Percentiles rank a stretch among this genome's conserved stretches.
phyloP scores from a whole-genome alignment of 1,140 invertebrate species.

The Drosophila grimshawi region DNA sequence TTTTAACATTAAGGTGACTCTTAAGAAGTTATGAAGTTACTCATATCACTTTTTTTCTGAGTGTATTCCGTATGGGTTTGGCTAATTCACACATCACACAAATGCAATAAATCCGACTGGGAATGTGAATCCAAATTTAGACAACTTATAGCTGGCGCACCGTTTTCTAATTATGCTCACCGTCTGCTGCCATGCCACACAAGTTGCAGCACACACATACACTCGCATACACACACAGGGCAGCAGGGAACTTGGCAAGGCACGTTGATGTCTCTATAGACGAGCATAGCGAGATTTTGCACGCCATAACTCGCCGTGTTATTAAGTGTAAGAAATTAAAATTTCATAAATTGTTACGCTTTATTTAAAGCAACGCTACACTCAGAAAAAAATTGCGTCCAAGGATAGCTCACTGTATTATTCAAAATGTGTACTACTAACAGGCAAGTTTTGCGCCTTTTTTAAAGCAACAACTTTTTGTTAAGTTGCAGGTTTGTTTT shows the following conservation, averaged over 20 bases:
- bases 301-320: conserved; percentile 74
- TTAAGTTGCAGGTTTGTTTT: too few species aligned
- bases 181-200: conserved; percentile 60
- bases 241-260: conserved; percentile 37
- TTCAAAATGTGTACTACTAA: too few species aligned
- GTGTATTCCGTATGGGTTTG: too few species aligned
- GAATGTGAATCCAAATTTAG: conserved; percentile 30
- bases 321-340: conserved; percentile 81
- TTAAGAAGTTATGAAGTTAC: too few species aligned
- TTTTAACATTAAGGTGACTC: too few species aligned
- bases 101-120: conserved; percentile 31
- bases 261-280: conserved; percentile 73
- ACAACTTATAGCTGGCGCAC: conserved; percentile 14
- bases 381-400: too few species aligned
- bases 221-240: too few species aligned
- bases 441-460: too few species aligned
- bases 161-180: conserved; percentile 71
- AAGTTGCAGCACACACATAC: conserved; percentile 44
- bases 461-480: too few species aligned
- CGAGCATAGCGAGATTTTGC: conserved; percentile 3
- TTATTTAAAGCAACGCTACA: conserved; percentile 68
- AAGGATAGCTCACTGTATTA: too few species aligned
- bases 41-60: too few species aligned
- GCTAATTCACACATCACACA: conserved; percentile 35
- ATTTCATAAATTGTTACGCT: conserved; percentile 81